A percentile compares a stretch with the other conserved stretches of the same genome.
phyloP scores from a whole-genome alignment of 2,888 invertebrate species.

The Cecidostiba fungosa region DNA sequence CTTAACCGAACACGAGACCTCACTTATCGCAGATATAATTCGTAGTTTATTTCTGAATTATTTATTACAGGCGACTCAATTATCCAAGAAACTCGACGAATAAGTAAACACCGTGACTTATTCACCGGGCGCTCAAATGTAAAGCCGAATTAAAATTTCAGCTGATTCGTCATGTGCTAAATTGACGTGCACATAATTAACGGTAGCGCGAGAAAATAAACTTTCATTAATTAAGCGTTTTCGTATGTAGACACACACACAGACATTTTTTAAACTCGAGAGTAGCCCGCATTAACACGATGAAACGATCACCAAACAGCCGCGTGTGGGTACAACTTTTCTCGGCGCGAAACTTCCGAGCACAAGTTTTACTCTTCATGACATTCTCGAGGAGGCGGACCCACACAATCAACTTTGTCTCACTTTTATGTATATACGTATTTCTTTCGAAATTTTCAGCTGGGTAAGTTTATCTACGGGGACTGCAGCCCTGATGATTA shows the following conservation, averaged over 20 bases:
- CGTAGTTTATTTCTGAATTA: background rate
- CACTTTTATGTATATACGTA: constrained; percentile 41
- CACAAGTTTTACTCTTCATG: constrained; percentile 67
- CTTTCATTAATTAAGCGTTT: background rate
- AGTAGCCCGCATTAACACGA: constrained; percentile 70
- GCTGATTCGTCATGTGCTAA: background rate
- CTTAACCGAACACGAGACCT: background rate
- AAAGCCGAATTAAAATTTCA: background rate
- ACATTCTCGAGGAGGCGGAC: constrained; percentile 47
- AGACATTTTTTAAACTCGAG: constrained; percentile 37
- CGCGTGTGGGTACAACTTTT: background rate
- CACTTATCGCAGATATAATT: background rate
- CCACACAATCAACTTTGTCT: constrained; percentile 43
- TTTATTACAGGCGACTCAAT: too few relatives aligned
- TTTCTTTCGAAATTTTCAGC: background rate
- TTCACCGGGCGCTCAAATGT: background rate
- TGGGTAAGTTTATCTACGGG: background rate
- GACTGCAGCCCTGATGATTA: constrained; percentile 2
- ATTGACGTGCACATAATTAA: background rate
- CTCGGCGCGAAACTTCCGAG: constrained; percentile 63
- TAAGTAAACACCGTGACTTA: background rate
- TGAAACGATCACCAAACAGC: constrained; percentile 70
- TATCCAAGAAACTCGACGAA: too few relatives aligned
- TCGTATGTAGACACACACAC: background rate
- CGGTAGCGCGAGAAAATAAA: background rate